A percentile compares a stretch with the other conserved stretches of the same genome.
These are phyloP conservation scores for Bufotes viridis DNA, from an alignment of 2,797 vertebrate genomes.

Conservation along the genomic window DNA sequence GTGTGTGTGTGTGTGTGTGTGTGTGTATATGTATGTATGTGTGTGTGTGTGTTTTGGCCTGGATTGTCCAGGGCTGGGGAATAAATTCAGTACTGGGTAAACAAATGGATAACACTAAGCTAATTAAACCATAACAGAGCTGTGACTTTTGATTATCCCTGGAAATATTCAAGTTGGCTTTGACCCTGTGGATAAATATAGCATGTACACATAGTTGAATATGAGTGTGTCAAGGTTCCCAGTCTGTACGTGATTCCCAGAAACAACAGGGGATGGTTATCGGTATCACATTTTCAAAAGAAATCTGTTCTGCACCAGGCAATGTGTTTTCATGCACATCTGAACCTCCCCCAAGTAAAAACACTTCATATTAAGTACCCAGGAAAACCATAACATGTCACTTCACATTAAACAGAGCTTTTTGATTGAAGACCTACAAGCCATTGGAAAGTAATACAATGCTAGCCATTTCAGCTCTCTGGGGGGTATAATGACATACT, in stretches of 20 bases:
- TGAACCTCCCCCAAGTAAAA: conserved; percentile 43
- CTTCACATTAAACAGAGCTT: conserved; percentile 54
- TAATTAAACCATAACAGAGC: neutral
- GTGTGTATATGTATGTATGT: neutral
- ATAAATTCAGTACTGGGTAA: neutral
- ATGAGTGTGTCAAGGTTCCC: neutral
- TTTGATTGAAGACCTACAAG: conserved; percentile 60
- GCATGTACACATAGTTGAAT: neutral
- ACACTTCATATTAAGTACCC: conserved; percentile 55
- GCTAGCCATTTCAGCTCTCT: conserved; percentile 32
- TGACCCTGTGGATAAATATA: conserved; percentile 13
- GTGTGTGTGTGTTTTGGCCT: neutral
- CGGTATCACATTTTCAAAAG: conserved; percentile 46
- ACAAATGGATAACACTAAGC: neutral
- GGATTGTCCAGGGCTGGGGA: neutral
- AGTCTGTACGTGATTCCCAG: neutral
- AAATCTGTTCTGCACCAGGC: conserved; percentile 33
- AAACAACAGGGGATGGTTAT: conserved; percentile 31
- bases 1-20: neutral
- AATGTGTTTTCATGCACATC: conserved; percentile 30
- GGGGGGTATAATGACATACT: conserved; percentile 49
- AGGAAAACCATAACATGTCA: conserved; percentile 59
- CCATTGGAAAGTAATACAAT: conserved; percentile 49
- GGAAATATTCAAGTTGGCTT: neutral
- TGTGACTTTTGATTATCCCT: neutral